Conservation (phyloP, 2,888 invertebrate genomes). For the Peribatodes rhomboidaria region DNA sequence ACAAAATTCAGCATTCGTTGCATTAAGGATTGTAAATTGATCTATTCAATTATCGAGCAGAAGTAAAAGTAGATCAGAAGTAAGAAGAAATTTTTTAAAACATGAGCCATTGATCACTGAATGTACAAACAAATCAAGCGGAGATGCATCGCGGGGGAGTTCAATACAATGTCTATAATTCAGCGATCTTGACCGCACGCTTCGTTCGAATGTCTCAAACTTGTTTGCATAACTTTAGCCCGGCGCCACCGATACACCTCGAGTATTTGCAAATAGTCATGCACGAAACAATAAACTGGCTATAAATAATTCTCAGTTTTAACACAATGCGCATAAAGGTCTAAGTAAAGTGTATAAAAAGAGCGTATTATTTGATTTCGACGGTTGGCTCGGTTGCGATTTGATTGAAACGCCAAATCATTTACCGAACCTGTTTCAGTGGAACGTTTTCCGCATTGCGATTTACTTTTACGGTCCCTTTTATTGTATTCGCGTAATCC, state of each 20-base stretch:
- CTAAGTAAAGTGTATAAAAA: constrained; percentile 47
- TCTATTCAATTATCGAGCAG: constrained; percentile 20
- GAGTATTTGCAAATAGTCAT: constrained; percentile 43
- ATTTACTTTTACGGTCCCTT: constrained; percentile 54
- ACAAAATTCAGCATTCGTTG: not conserved
- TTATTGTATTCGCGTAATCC: constrained; percentile 51
- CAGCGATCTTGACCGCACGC: constrained; percentile 45
- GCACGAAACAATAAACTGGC: constrained; percentile 41
- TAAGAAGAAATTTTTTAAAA: constrained; percentile 15
- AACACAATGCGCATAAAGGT: constrained; percentile 48
- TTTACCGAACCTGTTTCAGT: constrained; percentile 54
- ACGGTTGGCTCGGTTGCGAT: constrained; percentile 49
- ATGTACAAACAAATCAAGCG: constrained; percentile 42
- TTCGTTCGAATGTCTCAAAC: constrained; percentile 43
- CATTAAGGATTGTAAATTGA: not conserved
- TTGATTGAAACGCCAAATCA: constrained; percentile 60
- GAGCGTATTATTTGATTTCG: constrained; percentile 47
- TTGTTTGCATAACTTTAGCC: constrained; percentile 49
- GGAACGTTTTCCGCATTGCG: constrained; percentile 52
- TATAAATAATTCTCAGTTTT: constrained; percentile 44
- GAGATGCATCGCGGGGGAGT: constrained; percentile 35
- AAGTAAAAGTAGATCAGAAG: not conserved
- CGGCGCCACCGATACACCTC: constrained; percentile 37
- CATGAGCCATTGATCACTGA: constrained; percentile 37
- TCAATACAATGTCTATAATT: constrained; percentile 45